phyloP scores from a whole-genome alignment of 1,140 invertebrate genomes.

The Cryptotermes secundus region DNA sequence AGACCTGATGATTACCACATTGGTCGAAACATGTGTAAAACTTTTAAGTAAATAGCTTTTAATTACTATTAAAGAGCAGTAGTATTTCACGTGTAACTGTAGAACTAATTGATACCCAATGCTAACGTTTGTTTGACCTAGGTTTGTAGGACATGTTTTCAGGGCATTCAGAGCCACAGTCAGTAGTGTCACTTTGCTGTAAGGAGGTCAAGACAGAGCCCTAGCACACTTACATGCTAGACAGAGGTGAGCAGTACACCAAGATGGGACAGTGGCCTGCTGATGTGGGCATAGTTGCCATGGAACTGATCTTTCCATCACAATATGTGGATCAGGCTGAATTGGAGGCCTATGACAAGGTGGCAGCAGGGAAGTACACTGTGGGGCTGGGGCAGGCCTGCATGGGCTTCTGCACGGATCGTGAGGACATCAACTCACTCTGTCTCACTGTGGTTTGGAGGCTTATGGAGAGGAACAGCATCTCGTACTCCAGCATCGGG shows the following conservation, averaged over 20 bases:
- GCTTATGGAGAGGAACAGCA: slow-evolving; percentile 71
- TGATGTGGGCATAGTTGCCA: slow-evolving; percentile 91
- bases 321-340: slow-evolving; percentile 92
- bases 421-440: slow-evolving; percentile 95
- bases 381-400: slow-evolving; percentile 90
- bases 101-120: too few species aligned
- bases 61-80: too few species aligned
- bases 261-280: slow-evolving; percentile 62
- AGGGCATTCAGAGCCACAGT: background rate
- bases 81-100: too few species aligned
- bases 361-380: slow-evolving; percentile 90
- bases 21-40: too few species aligned
- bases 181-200: background rate
- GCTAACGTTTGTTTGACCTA: too few species aligned
- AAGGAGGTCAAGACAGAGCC: background rate
- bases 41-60: too few species aligned
- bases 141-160: background rate
- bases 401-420: slow-evolving; percentile 97
- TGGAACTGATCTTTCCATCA: slow-evolving; percentile 92
- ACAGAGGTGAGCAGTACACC: background rate
- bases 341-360: slow-evolving; percentile 85
- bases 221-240: background rate
- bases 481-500: slow-evolving; percentile 79
- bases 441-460: slow-evolving; percentile 90
- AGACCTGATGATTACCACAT: too few species aligned